Evolutionary conservation across 2,888 invertebrate species (phyloP).

Genomic region (Empis livida): DNA sequence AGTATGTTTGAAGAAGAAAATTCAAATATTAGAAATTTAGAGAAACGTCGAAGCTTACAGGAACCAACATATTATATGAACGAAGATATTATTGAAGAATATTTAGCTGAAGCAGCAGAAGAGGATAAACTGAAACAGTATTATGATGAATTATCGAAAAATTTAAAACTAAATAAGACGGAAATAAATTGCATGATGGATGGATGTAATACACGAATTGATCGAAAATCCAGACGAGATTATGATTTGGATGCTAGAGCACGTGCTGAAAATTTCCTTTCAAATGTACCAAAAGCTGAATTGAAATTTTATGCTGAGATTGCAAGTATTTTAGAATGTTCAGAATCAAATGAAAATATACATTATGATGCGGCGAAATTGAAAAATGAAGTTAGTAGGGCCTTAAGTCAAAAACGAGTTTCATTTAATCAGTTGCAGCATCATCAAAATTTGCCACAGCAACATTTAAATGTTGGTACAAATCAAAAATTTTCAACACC

Average conservation of each 20-base stretch:
- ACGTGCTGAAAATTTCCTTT: slow-evolving; percentile 33
- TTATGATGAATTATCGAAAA: slow-evolving; percentile 26
- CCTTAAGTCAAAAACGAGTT: slow-evolving; percentile 35
- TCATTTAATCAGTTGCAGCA: slow-evolving; percentile 27
- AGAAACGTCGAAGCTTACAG: slow-evolving; percentile 61
- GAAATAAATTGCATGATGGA: slow-evolving; percentile 10
- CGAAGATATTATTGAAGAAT: slow-evolving; percentile 22
- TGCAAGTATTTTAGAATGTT: slow-evolving; percentile 32
- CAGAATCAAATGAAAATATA: slow-evolving; percentile 22
- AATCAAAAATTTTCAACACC: slow-evolving; percentile 43
- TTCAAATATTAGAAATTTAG: slow-evolving; percentile 36
- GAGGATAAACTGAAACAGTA: slow-evolving; percentile 16
- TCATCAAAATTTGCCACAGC: not conserved
- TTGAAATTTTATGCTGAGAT: slow-evolving; percentile 36
- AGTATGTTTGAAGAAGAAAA: slow-evolving; percentile 61
- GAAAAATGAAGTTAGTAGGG: slow-evolving; percentile 36
- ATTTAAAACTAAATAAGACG: slow-evolving; percentile 9
- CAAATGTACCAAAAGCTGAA: slow-evolving; percentile 33
- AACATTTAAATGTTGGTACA: slow-evolving; percentile 3
- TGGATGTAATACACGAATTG: not conserved
- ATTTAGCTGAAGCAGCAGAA: slow-evolving; percentile 20
- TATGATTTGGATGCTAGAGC: slow-evolving; percentile 29
- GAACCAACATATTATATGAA: slow-evolving; percentile 50
- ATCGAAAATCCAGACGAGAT: slow-evolving; percentile 2
- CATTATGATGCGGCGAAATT: slow-evolving; percentile 34